Base-by-base conservation (phyloP, 37 sponge, comb jelly and placozoan genomes). In the Mnemiopsis leidyi region DNA sequence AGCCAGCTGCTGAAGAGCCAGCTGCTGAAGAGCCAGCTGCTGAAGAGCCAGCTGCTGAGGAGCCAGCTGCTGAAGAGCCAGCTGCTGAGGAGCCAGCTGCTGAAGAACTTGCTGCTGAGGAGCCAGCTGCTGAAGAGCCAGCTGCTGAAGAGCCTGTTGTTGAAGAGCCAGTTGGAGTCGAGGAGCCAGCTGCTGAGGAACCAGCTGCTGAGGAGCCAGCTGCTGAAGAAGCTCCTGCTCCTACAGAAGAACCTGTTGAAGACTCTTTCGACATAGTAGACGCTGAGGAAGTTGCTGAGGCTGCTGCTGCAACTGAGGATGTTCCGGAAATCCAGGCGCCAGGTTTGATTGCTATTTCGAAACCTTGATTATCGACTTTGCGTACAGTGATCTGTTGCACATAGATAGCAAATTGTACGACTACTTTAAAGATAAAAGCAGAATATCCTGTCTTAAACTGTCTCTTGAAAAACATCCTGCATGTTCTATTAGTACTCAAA, bases 291-390 rank as follows among this genome's bases (percentile, higher is more conserved):
- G 90, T 85, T 16, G 39, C 61, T 85, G 90, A 85, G 35, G 90
- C 90, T n/a, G 90, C 48, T 40, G 61, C 61, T 9, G 90, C 40
- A 85, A 85, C 90, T 85, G 90, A 40, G 39, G 90, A 39, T 85
- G 61, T 40, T n/a, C 61, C 90, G 13, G 90, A 39, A 20, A 3
- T 33, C 26, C 90, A 85, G 30, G 48, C 29, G 38, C 40, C 79
- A 77, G 79, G 35, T 77, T 26, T 29, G 79, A 77, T 71, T 71
- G 7, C 16, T 23, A 18, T 18, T n/a, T 71, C 25, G 23, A 23
- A 23, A 71, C 25, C 68, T 21, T 61, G 9, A 61, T 61, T 61
- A n/a, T n/a, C n/a, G n/a, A n/a, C n/a, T n/a, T n/a, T n/a, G n/a
- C n/a, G n/a, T n/a, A n/a, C n/a, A n/a, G n/a, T n/a, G n/a, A n/a